phyloP scores from a whole-genome alignment of 2,113 vertebrate species.

The Cyanocitta stelleri region DNA sequence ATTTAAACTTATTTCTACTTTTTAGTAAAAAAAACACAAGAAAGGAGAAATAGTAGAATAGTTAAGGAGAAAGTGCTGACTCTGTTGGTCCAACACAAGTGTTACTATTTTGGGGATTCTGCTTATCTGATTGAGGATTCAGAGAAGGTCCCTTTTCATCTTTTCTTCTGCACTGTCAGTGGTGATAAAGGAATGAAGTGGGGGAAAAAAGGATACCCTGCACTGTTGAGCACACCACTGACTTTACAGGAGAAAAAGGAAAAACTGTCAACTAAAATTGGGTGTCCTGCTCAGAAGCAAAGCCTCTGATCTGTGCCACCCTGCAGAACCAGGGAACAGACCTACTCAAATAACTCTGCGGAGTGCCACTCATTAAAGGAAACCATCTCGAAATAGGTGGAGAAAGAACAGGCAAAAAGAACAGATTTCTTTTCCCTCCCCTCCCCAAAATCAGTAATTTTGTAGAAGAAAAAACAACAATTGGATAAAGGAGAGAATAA shows the following conservation, averaged over 20 bases:
- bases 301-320: conserved; percentile 13
- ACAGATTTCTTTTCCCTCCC: not conserved
- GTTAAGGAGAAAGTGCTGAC: not conserved
- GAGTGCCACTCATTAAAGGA: accelerated
- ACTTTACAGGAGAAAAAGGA: not conserved
- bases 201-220: not conserved
- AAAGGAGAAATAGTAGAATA: not conserved
- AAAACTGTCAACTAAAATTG: not conserved
- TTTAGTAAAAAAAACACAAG: not conserved
- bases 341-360: not conserved
- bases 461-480: not conserved
- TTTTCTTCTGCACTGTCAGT: not conserved
- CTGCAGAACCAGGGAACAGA: not conserved
- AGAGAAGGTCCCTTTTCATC: not conserved
- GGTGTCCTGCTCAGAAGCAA: conserved; percentile 2
- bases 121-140: not conserved
- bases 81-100: not conserved
- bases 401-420: not conserved
- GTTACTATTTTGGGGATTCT: conserved; percentile 9
- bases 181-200: not conserved
- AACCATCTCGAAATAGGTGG: not conserved
- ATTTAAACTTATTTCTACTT: not conserved
- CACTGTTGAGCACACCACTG: not conserved
- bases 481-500: not conserved
- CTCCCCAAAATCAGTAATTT: not conserved